Base-by-base conservation (phyloP, 2,113 vertebrate genomes). In the Scophthalmus maximus region DNA sequence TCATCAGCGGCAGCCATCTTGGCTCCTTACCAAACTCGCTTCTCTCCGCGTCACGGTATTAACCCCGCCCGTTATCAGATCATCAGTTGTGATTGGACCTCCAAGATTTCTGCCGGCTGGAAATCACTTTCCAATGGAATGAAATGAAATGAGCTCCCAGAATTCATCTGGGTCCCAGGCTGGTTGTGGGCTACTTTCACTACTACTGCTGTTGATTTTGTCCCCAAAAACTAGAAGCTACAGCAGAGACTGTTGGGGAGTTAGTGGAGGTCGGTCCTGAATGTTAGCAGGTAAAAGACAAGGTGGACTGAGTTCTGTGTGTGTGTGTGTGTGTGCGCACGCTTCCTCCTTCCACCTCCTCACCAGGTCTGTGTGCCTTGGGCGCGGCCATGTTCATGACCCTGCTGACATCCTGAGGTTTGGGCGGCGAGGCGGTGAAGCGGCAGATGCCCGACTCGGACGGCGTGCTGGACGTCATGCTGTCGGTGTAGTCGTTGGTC, bases 401-500 rank as follows among this genome's bases (percentile, higher is more conserved):
- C 49, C 97, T 91, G 52, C 96, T 98, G 89, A 96, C 96, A 42
- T 99, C 98, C 95, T 98, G 97, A 92, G 98, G 97, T 92, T 98
- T 99, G 42, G 98, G 98, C 8, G 98, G 98, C 1, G 98, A 99
- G 2, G 98, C 97, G 0, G 98, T 99, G 85, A 99, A 99, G 64
- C 97, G 92, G 95, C 98, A 99, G 92, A 99, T 99, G 91, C 98
- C 98, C 4, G 98, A 99, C 90, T 99, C 98, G 18, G 97, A 99
- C 2, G 97, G 97, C 27, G 98, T 99, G 94, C 97, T 99, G 91
- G 98, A 99, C 79, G 98, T 96, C 88, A 99, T 91, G 87, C 98
- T 99, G 95, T 99, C 98, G 2, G 97, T 98, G 94, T 99, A 99
- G 87, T 99, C 98, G 8, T 99, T 99, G 88, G 97, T 99, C 92